Base-by-base conservation (phyloP, 2,797 vertebrate genomes). In the Telmatherina bonti region DNA sequence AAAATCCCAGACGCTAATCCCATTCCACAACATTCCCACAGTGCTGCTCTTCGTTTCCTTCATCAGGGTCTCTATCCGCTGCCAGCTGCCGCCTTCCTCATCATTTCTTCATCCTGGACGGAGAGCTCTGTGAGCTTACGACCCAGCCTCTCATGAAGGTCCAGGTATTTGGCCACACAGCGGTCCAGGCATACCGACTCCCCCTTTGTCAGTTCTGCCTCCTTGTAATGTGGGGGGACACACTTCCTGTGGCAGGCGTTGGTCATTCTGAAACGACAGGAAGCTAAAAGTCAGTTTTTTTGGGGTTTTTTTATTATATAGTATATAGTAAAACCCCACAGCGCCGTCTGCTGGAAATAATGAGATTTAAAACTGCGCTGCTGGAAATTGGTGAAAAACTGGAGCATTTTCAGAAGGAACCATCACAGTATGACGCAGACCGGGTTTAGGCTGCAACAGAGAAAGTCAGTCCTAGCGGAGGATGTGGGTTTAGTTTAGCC, bases 161-260 rank as follows among this genome's bases (percentile, higher is more conserved):
- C 97, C 86, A 99, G 93, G 88, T 99, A 99, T 89, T 99, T 99
- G 81, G 98, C 96, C 61, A 99, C 97, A 7, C 98, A 99, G 64
- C 97, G 96, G 85, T 99, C 98, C 83, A 99, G 90, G 79, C 98
- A 99, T 60, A 99, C 97, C 0, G 96, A 94, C 78, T 99, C 98
- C 0, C 97, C 98, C 86, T 99, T 99, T 0, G 97, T 96, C 72
- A 97, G 94, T 84, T 98, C 98, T 0, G 97, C 93, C 68, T 99
- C 98, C 83, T 97, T 97, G 91, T 99, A 98, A 88, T 96, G 93
- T n/a, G 98, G 96, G 0, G 98, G 97, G 0, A 99, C 96, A 0
- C 97, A 98, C 88, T 99, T 99, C 82, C 95, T 94, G 91, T 99
- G 98, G 85, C 98, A 99, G 41, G 97, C 96, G 10, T 94, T 96